Base-by-base conservation (phyloP, 1,140 invertebrate genomes). In the Chlorops oryzae region DNA sequence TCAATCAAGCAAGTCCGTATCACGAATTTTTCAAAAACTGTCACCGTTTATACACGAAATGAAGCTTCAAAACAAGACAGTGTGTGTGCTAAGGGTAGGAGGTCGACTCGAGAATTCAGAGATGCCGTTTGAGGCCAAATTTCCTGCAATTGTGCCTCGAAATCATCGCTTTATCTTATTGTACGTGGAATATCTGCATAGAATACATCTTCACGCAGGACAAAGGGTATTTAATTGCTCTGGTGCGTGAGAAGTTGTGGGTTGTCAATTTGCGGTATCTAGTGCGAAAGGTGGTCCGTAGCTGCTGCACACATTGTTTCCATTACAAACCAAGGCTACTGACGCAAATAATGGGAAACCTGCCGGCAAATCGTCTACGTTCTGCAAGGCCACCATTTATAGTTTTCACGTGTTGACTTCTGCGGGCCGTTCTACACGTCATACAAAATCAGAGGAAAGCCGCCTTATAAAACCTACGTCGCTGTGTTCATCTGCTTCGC, bases 401-500 rank as follows among this genome's bases (percentile, higher is more conserved):
- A n/a, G 25, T n/a, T 37, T 4, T 32, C 23, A 27, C 47, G 42
- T 24, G 43, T 50, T 12, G 47, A 54, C 28, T 54, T 54, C 37
- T 50, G 52, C 22, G 42, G 34, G 3, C 47, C 47, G 24, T 43
- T 50, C 12, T 46, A 24, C 15, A 50, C 47, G 13, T 25, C 41
- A 22, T 46, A 45, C 22, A 22, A 43, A 32, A 50, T 45, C 20
- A 23, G 41, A 22, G 47, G 52, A 17, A 34, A 43, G 18, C 4
- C 15, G 3, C 42, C 47, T 5, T 52, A 42, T n/a, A 54, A 54
- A 41, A 42, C 34, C 5, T 62, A 55, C 20, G 24, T 59, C 18
- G 41, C 42, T 17, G 17, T 51, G 24, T 51, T 44, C 38, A 25
- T 44, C 13, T 51, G 41, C 21, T 51, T 43, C 4, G 9, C 3